Evolutionary conservation across 1,140 invertebrate genomes (phyloP).

Genomic region (Parapsyche elsis): DNA sequence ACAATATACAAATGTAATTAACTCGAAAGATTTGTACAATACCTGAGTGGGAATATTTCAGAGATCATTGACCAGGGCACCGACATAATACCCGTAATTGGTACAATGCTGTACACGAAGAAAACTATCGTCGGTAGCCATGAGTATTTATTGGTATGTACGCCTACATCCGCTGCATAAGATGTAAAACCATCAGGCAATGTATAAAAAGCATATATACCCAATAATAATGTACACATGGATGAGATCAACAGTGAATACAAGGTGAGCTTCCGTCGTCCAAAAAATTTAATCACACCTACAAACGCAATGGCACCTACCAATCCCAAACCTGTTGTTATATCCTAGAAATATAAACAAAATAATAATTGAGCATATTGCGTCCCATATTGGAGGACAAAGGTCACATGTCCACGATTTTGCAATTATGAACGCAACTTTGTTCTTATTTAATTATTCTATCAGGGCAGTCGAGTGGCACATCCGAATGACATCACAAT

Average conservation of each 20-base stretch:
- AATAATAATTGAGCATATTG: conserved; percentile 33
- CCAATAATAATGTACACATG: conserved; percentile 53
- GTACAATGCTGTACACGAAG: conserved; percentile 46
- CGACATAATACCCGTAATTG: conserved; percentile 45
- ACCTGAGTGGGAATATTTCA: conserved; percentile 62
- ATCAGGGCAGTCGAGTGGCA: no score
- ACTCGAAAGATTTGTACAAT: conserved; percentile 10
- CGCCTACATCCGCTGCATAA: neutral
- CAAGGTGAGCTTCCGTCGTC: conserved; percentile 61
- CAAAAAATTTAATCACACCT: conserved; percentile 69
- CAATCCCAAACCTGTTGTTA: conserved; percentile 56
- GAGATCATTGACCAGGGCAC: conserved; percentile 68
- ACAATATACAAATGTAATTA: neutral
- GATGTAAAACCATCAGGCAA: conserved; percentile 42
- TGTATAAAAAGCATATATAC: conserved; percentile 49
- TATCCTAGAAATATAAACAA: conserved; percentile 37
- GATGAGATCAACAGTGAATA: conserved; percentile 58
- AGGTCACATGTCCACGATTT: no score
- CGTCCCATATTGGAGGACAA: neutral
- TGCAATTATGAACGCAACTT: no score
- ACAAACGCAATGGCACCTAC: conserved; percentile 59
- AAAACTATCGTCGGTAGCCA: conserved; percentile 55
- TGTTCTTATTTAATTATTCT: no score
- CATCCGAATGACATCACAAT: no score
- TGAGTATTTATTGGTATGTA: neutral